These are phyloP conservation scores for Adelognathus sp. DNA, from an alignment of 2,888 invertebrate species.

Conservation along the genomic window DNA sequence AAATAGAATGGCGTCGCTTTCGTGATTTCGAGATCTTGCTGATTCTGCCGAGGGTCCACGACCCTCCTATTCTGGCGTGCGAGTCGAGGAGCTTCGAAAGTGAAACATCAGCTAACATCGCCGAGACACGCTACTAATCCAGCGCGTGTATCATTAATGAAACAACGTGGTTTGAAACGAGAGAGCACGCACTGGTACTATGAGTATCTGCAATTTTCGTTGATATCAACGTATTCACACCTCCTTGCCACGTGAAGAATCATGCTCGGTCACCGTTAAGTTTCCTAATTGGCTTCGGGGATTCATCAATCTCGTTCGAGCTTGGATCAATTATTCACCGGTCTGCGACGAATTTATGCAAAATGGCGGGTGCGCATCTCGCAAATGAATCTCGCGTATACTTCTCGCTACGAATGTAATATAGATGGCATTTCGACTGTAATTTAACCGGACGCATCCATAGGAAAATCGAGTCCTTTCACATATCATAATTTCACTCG, in stretches of 20 bases:
- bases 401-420: conserved; percentile 4
- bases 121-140: conserved; percentile 41
- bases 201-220: background rate
- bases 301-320: conserved; percentile 51
- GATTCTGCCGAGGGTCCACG: conserved; percentile 57
- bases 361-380: background rate
- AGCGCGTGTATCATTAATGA: conserved; percentile 27
- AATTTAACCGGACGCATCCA: conserved; percentile 24
- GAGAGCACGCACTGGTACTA: background rate
- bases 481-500: conserved; percentile 30
- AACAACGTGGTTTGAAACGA: background rate
- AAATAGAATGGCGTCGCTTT: conserved; percentile 56
- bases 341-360: conserved; percentile 5
- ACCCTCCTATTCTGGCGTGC: conserved; percentile 48
- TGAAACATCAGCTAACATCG: conserved; percentile 52
- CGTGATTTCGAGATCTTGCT: conserved; percentile 55
- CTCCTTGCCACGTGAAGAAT: background rate
- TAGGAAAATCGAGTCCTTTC: conserved; percentile 25
- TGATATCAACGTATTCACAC: background rate
- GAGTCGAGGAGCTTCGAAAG: conserved; percentile 58
- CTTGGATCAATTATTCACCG: conserved; percentile 26
- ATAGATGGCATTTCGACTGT: conserved; percentile 29
- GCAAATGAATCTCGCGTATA: background rate
- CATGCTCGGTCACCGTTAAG: conserved; percentile 39
- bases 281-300: conserved; percentile 50